These are phyloP conservation scores for Chrysaora quinquecirrha DNA, from an alignment of 30 jellyfish, hydroid and myxozoan genomes.

Conservation along the genomic window DNA sequence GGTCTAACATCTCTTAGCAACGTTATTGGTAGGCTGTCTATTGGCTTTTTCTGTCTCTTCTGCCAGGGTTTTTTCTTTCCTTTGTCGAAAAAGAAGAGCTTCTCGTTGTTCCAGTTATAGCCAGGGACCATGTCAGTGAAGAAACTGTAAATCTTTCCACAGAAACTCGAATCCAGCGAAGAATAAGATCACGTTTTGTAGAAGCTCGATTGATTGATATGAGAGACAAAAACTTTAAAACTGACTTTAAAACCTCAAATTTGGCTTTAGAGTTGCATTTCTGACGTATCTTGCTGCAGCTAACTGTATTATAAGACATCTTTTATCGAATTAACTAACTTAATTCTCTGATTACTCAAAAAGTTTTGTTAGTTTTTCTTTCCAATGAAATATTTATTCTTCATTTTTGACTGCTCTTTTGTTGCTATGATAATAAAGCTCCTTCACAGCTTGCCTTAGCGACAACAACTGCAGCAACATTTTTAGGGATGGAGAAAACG, in stretches of 20 bases:
- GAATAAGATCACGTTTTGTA: no score
- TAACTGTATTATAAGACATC: no score
- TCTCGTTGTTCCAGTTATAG: slow-evolving; percentile 40
- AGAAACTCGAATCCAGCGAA: no score
- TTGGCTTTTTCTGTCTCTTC: slow-evolving; percentile 41
- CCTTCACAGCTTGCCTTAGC: no score
- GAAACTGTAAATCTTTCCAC: no score
- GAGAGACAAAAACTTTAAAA: neutral
- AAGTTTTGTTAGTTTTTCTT: neutral
- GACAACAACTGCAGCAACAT: no score
- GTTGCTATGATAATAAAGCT: neutral
- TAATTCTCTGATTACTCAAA: no score
- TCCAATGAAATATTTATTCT: neutral
- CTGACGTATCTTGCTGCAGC: no score
- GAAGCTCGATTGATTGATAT: neutral
- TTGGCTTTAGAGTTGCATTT: no score
- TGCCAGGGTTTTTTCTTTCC: slow-evolving; percentile 35
- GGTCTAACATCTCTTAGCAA: slow-evolving; percentile 25
- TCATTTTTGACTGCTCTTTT: neutral
- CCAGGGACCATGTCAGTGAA: slow-evolving; percentile 15
- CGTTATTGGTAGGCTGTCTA: slow-evolving; percentile 50
- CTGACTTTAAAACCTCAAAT: no score
- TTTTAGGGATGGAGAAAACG: no score
- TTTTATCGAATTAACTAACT: no score
- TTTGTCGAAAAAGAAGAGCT: slow-evolving; percentile 56